A percentile compares a stretch with the other conserved stretches of the same genome.
Conservation (phyloP, 2,113 vertebrate genomes). For the Raphicerus campestris region DNA sequence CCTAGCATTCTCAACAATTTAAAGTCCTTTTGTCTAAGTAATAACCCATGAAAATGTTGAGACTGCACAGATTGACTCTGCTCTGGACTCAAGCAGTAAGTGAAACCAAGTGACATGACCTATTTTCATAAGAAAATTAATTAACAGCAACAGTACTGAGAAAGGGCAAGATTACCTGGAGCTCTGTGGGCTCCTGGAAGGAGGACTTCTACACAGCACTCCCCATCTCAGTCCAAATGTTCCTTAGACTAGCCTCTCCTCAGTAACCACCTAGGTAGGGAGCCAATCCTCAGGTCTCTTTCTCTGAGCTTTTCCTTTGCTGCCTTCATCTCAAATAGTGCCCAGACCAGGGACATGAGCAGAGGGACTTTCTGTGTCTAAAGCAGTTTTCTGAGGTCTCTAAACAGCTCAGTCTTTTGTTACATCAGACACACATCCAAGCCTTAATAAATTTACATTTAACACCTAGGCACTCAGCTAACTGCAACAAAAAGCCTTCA, state of each 20-base stretch:
- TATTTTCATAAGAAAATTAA: slow-evolving; percentile 40
- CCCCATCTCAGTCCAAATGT: not conserved
- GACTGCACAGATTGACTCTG: not conserved
- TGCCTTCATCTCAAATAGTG: not conserved
- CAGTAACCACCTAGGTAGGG: not conserved
- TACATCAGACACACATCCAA: not conserved
- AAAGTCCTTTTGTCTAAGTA: not conserved
- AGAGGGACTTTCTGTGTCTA: not conserved
- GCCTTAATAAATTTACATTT: not conserved
- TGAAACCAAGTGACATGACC: slow-evolving; percentile 25
- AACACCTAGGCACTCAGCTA: not conserved
- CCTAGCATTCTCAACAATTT: not conserved
- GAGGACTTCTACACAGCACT: not conserved
- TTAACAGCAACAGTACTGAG: slow-evolving; percentile 4
- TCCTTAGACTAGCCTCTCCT: not conserved
- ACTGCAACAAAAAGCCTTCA: not conserved
- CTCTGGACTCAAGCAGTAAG: not conserved
- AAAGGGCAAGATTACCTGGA: not conserved
- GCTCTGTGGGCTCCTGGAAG: not conserved
- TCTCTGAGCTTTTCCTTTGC: not conserved
- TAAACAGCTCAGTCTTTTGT: not conserved
- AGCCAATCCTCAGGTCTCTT: not conserved
- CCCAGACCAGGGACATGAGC: not conserved
- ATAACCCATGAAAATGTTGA: not conserved
- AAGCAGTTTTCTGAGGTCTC: not conserved